Evolutionary conservation across 1,140 invertebrate genomes (phyloP), one percentile per base, ranked within the genome.

Genomic region (Arctopsyche grandis): DNA sequence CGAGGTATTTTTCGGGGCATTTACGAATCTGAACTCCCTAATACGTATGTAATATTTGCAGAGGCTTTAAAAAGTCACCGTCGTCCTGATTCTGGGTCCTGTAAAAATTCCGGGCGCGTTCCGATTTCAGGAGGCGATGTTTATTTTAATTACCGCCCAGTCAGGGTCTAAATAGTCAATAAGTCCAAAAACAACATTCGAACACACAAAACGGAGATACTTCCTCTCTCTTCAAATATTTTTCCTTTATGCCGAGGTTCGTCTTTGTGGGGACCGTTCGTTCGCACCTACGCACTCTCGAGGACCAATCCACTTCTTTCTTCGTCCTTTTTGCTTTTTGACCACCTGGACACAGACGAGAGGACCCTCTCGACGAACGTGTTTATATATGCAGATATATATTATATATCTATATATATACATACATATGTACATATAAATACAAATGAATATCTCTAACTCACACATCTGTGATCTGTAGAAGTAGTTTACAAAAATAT

Each of bases 111-210:
- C 48, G 12, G 5, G 9, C 21, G 9, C 10, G 63, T 26, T 9
- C 63, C 10, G 63, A 66, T 66, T 66, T 66, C 63, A 26, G 24
- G 10, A 22, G 63, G 24, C 63, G 21, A 10, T 66, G 63, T 66
- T 66, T 66, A 24, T 22, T 66, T 66, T 66, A 66, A 66, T 66
- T 66, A 66, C 22, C 24, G 63, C 19, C 63, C 63, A 66, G 19
- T 19, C 10, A n/a, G 63, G 9, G 21, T 66, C 22, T 26, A 66
- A 66, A 66, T 66, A 66, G 63, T 66, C 63, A 66, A 66, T 22
- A 66, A 66, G 63, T 66, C 63, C 63, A 66, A 66, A 66, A 66
- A 66, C 63, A 66, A 66, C 63, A 66, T 66, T 66, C 24, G 9
- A 24, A 26, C 21, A 22, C 21, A 22, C 21, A 22, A 21, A 7